Percentiles rank a stretch among this genome's conserved stretches.
Conservation (phyloP, 2,888 invertebrate genomes). For the Syrista parreyssii region DNA sequence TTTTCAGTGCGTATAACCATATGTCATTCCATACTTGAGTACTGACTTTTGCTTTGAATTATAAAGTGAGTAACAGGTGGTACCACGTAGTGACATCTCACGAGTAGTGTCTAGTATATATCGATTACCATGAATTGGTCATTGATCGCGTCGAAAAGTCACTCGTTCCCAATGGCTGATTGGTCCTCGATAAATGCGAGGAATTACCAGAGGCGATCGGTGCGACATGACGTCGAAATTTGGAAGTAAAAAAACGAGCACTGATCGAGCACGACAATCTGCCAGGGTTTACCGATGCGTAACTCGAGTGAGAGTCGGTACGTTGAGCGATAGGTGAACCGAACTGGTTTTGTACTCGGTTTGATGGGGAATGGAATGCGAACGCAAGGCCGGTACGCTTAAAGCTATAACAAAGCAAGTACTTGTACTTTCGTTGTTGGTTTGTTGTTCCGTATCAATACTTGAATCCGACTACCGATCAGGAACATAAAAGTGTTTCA, state of each 20-base stretch:
- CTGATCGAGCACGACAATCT: neutral
- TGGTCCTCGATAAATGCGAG: neutral
- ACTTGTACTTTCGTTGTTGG: constrained; percentile 18
- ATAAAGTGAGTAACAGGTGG: constrained; percentile 33
- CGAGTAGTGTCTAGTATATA: neutral
- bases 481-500: neutral
- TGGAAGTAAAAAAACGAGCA: neutral
- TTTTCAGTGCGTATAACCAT: constrained; percentile 30
- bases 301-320: neutral
- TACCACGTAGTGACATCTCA: neutral
- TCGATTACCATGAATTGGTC: neutral
- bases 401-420: constrained; percentile 17
- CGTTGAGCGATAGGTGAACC: neutral
- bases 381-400: constrained; percentile 17
- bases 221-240: neutral
- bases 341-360: neutral
- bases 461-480: neutral
- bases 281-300: neutral
- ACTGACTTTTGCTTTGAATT: neutral
- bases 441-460: neutral
- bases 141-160: neutral
- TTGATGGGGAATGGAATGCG: constrained; percentile 14
- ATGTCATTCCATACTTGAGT: constrained; percentile 27
- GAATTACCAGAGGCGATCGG: neutral
- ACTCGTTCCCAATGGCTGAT: neutral